Evolutionary conservation across 2,113 vertebrate species (phyloP), one percentile per base, ranked within the genome.

Genomic region (Malurus cyaneus): DNA sequence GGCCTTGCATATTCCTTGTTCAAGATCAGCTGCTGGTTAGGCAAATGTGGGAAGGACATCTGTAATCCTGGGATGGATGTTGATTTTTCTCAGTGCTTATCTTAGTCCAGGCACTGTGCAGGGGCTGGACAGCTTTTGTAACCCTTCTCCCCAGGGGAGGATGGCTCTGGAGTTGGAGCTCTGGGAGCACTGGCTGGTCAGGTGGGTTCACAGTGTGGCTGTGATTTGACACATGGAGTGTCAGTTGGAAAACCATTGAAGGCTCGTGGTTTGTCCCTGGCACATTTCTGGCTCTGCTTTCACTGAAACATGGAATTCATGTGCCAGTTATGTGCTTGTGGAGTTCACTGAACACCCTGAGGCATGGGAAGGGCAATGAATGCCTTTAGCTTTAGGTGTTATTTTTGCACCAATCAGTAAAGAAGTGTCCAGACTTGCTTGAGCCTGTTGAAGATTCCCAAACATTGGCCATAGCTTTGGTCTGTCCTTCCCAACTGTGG

Each of bases 1-100:
- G 92, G 94, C 95, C 95, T 97, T 96, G 72, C 32, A 9, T 74
- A 56, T 95, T 95, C 94, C 95, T 96, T 88, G 93, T 94, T 95
- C 86, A 82, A 94, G 93, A 89, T 92, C 82, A 83, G 81, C 92
- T 93, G 80, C 67, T 0, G 0, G 5, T 74, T 26, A 42, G 50
- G 44, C 53, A 16, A 26, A 46, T 29, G 8, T 72, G 28, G 34
- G 60, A 70, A 86, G 80, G 60, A 28, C 39, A 26, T 21, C 54
- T 67, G 66, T 15, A 60, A 80, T 64, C 23, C 64, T 0, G 0
- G 74, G 36, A 8, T 47, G 79, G 77, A 18, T 12, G 34, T 7
- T 15, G 79, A 6, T 46, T 42, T 84, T 84, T 59, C 44, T 46
- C 57, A 31, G 66, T 42, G 77, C 61, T 83, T 49, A 13, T 39